Evolutionary conservation across 2,113 vertebrate species (phyloP).

Genomic region (Mugil cephalus): DNA sequence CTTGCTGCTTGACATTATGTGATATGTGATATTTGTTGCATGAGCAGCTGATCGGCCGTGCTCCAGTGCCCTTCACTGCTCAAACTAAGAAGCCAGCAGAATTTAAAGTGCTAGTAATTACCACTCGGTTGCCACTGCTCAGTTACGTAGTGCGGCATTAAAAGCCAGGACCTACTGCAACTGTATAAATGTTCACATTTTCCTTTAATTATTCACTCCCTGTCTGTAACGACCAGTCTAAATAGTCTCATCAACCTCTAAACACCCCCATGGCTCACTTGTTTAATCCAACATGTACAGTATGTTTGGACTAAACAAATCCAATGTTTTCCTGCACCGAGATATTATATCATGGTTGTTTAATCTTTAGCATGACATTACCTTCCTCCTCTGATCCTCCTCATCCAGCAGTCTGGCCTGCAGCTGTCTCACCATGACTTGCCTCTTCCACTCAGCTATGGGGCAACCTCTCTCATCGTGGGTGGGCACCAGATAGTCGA

Average conservation of each 20-base stretch:
- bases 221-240: not conserved
- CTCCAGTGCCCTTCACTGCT: no score
- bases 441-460: slow-evolving; percentile 97
- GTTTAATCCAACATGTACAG: not conserved
- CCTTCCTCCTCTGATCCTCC: slow-evolving; percentile 83
- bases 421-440: slow-evolving; percentile 95
- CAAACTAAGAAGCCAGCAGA: no score
- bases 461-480: slow-evolving; percentile 88
- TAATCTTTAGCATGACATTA: slow-evolving; percentile 52
- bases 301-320: no score
- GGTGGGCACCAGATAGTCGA: slow-evolving; percentile 93
- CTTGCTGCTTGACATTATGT: no score
- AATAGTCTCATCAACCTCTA: not conserved
- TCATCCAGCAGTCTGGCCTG: slow-evolving; percentile 87
- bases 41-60: no score
- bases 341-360: not conserved
- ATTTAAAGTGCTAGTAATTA: no score
- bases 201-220: no score
- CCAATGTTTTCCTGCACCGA: not conserved
- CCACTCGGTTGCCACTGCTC: no score
- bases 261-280: not conserved
- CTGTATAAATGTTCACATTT: no score
- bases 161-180: no score
- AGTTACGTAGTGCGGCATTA: no score
- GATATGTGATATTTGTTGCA: no score